These are phyloP conservation scores for Diacarnus erythraeanus DNA, from an alignment of 37 sponge, comb jelly and placozoan species.

Conservation along the genomic window DNA sequence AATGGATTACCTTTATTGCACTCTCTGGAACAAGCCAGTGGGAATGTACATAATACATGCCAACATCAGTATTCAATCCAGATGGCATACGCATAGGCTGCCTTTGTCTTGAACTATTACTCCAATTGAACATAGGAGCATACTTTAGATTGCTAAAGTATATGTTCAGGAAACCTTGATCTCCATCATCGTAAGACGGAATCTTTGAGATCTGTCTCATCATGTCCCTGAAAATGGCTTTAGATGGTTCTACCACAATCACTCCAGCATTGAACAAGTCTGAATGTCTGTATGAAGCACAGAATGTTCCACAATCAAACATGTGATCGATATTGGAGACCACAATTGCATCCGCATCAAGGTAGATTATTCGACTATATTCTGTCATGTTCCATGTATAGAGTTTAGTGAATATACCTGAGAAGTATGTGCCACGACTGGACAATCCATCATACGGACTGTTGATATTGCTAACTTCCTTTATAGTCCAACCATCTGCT, in stretches of 20 bases:
- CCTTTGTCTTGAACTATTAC: neutral
- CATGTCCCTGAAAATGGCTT: neutral
- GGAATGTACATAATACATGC: conserved; percentile 3
- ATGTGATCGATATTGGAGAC: conserved; percentile 22
- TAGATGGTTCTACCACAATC: conserved; percentile 32
- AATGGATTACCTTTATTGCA: conserved; percentile 10
- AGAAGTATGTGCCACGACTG: neutral
- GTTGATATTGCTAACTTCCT: neutral
- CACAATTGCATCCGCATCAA: conserved; percentile 33
- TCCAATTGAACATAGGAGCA: conserved; percentile 14
- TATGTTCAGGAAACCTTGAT: conserved; percentile 27
- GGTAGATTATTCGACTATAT: conserved; percentile 10
- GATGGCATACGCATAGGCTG: conserved; percentile 22
- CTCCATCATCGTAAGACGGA: conserved; percentile 5
- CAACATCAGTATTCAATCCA: conserved; percentile 34
- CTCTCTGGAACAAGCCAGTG: neutral
- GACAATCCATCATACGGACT: neutral
- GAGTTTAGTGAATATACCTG: conserved; percentile 5
- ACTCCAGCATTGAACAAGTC: conserved; percentile 46
- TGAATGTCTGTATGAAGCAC: conserved; percentile 30
- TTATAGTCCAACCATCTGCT: conserved; percentile 26
- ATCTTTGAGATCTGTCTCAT: neutral
- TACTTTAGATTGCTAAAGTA: conserved; percentile 7
- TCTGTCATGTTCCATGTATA: conserved; percentile 27
- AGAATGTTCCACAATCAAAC: conserved; percentile 43